phyloP scores from a whole-genome alignment of 2,113 vertebrate genomes.

The Cranoglanis bouderius region DNA sequence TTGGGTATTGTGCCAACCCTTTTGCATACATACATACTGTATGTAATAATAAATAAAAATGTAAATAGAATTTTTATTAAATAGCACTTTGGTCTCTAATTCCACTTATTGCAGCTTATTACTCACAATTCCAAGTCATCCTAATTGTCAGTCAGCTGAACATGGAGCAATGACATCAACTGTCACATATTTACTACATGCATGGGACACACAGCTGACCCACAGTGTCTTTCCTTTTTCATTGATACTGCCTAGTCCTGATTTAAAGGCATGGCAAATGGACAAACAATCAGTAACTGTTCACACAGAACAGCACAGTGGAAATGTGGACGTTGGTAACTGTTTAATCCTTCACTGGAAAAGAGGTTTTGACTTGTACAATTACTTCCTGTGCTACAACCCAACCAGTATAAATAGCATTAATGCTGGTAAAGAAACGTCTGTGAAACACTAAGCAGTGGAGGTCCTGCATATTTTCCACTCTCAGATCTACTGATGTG shows the following conservation, averaged over 20 bases:
- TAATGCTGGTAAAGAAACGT: background rate
- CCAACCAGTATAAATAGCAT: background rate
- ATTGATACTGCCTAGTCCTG: background rate
- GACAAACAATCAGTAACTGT: background rate
- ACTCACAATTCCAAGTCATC: background rate
- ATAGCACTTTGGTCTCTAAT: background rate
- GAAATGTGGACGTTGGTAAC: background rate
- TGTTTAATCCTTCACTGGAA: background rate
- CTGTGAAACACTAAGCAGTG: background rate
- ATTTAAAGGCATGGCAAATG: background rate
- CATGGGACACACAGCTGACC: background rate
- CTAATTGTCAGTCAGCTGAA: background rate
- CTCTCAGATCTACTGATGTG: slow-evolving; percentile 8
- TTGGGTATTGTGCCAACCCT: background rate
- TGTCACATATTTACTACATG: background rate
- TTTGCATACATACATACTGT: background rate
- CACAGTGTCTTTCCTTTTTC: background rate
- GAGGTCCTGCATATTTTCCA: slow-evolving; percentile 25
- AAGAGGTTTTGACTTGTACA: background rate
- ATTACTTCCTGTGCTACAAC: background rate
- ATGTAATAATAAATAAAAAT: background rate
- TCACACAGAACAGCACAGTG: background rate
- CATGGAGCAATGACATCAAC: background rate
- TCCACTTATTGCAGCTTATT: background rate
- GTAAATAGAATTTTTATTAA: background rate